Base-by-base conservation (phyloP, 2,888 invertebrate species). In the Catocala fraxini region DNA sequence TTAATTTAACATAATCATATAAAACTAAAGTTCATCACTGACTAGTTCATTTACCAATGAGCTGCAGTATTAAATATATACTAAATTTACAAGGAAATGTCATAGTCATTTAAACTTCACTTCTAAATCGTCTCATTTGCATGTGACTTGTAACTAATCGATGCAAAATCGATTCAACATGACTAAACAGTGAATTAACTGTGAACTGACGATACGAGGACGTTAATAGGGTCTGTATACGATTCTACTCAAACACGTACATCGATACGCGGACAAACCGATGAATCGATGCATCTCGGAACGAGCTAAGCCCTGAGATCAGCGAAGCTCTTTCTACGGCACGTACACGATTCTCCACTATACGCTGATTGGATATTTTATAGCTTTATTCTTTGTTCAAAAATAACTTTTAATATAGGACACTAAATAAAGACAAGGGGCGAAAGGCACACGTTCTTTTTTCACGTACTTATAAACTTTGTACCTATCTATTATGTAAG, bases 361-460 rank as follows among this genome's bases (percentile, higher is more conserved):
- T 70, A 65, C 73, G 63, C 68, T 77, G 80, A 82, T 83, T 82
- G 75, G 81, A 72, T 77, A 79, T 81, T 80, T 80, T 80, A 80
- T 70, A 68, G 65, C 56, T 62, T 59, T 49, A 49, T 73, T 51
- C 46, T 72, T 68, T 68, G 56, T 68, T 35, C n/a, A 6, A 34
- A 54, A 47, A 53, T 34, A 51, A 11, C 25, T 15, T 45, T 51
- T 39, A 42, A n/a, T 39, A 25, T 42, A 25, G 25, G 4, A 25
- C 25, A 25, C 25, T 3, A 39, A 10, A 39, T 6, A 3, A 39
- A 34, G 10, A 10, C 0, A 34, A 43, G 9, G 35, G 12, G 10
- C 5, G 15, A 12, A 25, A 43, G 10, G 5, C 39, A 34, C 46
- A 3, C 48, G n/a, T 43, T 54, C 0, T 49, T 5, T 13, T 33